phyloP scores from a whole-genome alignment of 37 sponge, comb jelly and placozoan species.

The Lycopodina hypogea region DNA sequence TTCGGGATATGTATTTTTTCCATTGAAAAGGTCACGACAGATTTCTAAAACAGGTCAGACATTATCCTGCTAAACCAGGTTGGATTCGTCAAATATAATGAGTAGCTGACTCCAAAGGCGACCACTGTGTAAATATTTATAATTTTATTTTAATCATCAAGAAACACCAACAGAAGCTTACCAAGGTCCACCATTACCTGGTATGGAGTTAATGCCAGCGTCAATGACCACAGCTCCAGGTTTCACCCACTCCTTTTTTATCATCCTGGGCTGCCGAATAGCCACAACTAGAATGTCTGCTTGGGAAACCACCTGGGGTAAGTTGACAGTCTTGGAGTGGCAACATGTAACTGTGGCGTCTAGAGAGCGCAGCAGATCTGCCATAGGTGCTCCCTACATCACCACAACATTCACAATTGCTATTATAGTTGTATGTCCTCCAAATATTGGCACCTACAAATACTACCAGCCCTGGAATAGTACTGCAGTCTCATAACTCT shows the following conservation, averaged over 20 bases:
- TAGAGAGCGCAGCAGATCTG: conserved; percentile 62
- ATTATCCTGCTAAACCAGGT: no score
- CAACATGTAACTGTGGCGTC: conserved; percentile 93
- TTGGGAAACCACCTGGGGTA: conserved; percentile 32
- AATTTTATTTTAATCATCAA: no score
- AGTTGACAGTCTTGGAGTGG: conserved; percentile 76
- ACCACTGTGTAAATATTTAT: no score
- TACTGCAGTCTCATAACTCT: neutral
- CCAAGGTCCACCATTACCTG: no score
- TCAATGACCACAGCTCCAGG: conserved; percentile 96
- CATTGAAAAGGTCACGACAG: no score
- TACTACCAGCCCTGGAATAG: neutral
- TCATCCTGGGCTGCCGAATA: conserved; percentile 70
- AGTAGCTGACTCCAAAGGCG: no score
- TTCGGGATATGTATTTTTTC: no score
- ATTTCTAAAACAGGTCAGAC: no score
- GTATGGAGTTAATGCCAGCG: conserved; percentile 90
- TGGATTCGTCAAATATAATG: no score
- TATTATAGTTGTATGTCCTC: neutral
- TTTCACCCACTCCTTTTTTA: conserved; percentile 89
- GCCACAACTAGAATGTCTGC: conserved; percentile 96
- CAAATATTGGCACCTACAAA: no score
- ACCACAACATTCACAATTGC: neutral
- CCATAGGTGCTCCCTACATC: conserved; percentile 83
- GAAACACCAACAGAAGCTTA: no score